Percentiles rank a stretch among this genome's conserved stretches.
Evolutionary conservation across 2,888 invertebrate species (phyloP).

Genomic region (Sesia bembeciformis): DNA sequence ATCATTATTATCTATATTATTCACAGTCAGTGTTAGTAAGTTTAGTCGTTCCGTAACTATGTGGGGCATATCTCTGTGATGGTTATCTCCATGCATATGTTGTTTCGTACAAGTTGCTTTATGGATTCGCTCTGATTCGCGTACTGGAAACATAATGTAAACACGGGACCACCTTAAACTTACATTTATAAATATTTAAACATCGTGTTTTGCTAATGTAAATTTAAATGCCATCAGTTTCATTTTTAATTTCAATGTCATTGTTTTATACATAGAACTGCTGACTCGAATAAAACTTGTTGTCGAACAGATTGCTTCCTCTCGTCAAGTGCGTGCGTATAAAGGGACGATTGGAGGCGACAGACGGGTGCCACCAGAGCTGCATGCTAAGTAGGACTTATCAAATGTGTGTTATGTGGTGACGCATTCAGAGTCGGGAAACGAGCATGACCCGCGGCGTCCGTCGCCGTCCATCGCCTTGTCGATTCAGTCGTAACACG

Average conservation of each 20-base stretch:
- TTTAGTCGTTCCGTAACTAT: not conserved
- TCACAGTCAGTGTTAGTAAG: too few relatives aligned
- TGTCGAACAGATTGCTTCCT: too few relatives aligned
- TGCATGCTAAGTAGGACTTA: slow-evolving; percentile 49
- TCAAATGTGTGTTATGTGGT: slow-evolving; percentile 40
- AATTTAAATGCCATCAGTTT: too few relatives aligned
- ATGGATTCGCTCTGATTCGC: slow-evolving; percentile 14
- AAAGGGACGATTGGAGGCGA: slow-evolving; percentile 17
- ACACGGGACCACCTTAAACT: slow-evolving; percentile 4
- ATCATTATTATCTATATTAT: too few relatives aligned
- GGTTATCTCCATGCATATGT: not conserved
- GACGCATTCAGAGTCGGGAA: slow-evolving; percentile 51
- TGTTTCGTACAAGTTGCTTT: slow-evolving; percentile 1
- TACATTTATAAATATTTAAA: slow-evolving; percentile 8
- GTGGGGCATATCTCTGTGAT: not conserved
- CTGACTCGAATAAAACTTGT: too few relatives aligned
- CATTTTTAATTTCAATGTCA: too few relatives aligned
- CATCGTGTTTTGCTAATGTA: slow-evolving; percentile 1
- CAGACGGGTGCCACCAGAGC: slow-evolving; percentile 25
- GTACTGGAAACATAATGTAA: not conserved
- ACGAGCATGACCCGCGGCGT: slow-evolving; percentile 26
- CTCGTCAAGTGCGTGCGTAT: slow-evolving; percentile 5
- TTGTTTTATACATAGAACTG: too few relatives aligned
- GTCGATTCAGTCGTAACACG: slow-evolving; percentile 34
- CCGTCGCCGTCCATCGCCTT: slow-evolving; percentile 44